Base-by-base conservation (phyloP, 2,797 vertebrate species). In the Falco rusticolus region DNA sequence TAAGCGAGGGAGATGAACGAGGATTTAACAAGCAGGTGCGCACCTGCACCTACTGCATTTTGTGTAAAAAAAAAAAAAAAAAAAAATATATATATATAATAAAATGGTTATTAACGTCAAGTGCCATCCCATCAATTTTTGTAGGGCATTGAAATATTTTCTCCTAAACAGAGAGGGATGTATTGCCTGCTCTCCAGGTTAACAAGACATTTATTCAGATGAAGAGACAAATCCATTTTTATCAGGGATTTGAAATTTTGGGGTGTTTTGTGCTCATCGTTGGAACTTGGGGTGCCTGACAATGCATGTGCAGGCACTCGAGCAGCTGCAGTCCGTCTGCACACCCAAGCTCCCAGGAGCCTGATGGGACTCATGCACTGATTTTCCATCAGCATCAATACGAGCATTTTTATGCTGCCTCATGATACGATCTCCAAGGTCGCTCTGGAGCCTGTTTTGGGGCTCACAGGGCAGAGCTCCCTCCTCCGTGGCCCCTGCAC, bases 271-370 rank as follows among this genome's bases (percentile, higher is more conserved):
- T 43, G 50, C 86, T 69, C 68, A 3, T 10, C 1, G 3, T n/a
- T 18, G 39, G 33, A 45, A 29, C 22, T 28, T 8, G n/a, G 22
- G 11, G 6, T 64, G 21, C 63, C 63, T 25, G 29, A 28, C 37
- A 39, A 20, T 0, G 3, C 25, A 6, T 1, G 21, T n/a, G n/a
- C 20, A 6, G 25, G 61, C 8, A 2, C 21, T 54, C 1, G 1
- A 83, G 84, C 53, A 66, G 79, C 85, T 57, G 54, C 74, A 28
- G 39, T 4, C 20, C 71, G 25, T 8, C 59, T n/a, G 51, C 13
- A 17, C 29, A 10, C n/a, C 3, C 21, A 5, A 22, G 20, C 15
- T 43, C 47, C 37, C 16, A 3, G 28, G 65, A 43, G 57, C 64
- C 43, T 33, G 5, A 43, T 41, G 34, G 22, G 65, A 34, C 47